phyloP scores from a whole-genome alignment of 2,113 vertebrate species.

The Oncorhynchus kisutch region DNA sequence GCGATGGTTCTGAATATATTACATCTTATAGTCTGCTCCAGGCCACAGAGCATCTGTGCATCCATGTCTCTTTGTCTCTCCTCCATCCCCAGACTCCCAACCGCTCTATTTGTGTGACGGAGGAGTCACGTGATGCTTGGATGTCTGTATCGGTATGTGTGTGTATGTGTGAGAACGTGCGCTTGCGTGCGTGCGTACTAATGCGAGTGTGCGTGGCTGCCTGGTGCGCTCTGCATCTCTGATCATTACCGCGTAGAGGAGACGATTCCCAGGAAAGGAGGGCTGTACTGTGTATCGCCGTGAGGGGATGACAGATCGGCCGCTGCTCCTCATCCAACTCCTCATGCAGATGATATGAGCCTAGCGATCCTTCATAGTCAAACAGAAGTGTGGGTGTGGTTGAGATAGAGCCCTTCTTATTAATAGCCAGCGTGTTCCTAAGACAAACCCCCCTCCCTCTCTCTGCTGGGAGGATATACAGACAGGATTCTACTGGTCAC shows the following conservation, averaged over 20 bases:
- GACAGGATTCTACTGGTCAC: not conserved
- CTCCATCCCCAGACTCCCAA: not conserved
- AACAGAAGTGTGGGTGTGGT: not conserved
- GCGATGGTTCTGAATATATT: conserved; percentile 10
- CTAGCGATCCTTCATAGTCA: conserved; percentile 22
- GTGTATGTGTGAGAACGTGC: not conserved
- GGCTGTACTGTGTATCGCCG: conserved; percentile 6
- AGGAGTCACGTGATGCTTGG: not conserved
- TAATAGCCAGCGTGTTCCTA: conserved; percentile 13
- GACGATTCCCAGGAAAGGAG: conserved; percentile 15
- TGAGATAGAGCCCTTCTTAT: conserved; percentile 9
- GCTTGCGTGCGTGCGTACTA: not conserved
- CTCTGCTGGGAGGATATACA: conserved; percentile 1
- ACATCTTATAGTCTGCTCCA: not conserved
- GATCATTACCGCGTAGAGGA: conserved; percentile 42
- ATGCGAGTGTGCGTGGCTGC: not conserved
- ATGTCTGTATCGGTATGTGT: not conserved
- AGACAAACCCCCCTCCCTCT: not conserved
- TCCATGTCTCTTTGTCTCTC: not conserved
- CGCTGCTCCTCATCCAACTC: conserved; percentile 41
- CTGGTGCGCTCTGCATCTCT: conserved; percentile 38
- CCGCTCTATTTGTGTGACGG: not conserved
- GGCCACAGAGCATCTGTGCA: not conserved
- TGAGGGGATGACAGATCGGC: conserved; percentile 27
- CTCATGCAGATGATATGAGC: conserved; percentile 21